Conservation (phyloP, 2,797 vertebrate genomes). For the Basileuterus tristriatus region DNA sequence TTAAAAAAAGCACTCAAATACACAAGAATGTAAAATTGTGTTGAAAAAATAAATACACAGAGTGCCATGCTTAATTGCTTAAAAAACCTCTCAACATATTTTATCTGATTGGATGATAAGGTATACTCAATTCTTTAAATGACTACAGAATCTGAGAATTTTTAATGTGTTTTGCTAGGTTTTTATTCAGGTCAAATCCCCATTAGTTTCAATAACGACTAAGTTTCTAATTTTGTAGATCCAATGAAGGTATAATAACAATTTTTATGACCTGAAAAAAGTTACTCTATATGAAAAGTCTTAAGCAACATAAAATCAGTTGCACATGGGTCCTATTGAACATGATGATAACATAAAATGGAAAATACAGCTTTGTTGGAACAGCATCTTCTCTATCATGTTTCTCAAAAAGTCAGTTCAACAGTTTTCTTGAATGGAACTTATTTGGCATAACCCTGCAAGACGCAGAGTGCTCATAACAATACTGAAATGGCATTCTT, state of each 20-base stretch:
- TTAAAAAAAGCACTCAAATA: neutral
- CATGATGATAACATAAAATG: neutral
- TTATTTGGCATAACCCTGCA: neutral
- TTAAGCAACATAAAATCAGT: neutral
- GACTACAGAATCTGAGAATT: neutral
- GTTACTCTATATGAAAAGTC: neutral
- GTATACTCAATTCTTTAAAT: neutral
- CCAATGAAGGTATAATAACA: neutral
- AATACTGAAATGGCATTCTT: neutral
- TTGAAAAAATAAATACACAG: neutral
- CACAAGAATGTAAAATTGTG: neutral
- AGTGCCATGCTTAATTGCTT: neutral
- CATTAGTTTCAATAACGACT: neutral
- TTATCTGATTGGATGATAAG: neutral
- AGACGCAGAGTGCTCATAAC: neutral
- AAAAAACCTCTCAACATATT: fast-evolving
- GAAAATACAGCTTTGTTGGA: neutral
- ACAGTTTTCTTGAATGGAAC: neutral
- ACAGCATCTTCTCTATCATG: neutral
- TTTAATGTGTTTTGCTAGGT: neutral
- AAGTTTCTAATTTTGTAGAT: neutral
- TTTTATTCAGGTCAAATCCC: neutral
- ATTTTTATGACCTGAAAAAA: neutral
- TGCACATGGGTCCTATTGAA: neutral
- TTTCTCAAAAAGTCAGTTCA: neutral